These are phyloP conservation scores for Tragulus kanchil DNA, from an alignment of 2,113 vertebrate species.

Conservation along the genomic window DNA sequence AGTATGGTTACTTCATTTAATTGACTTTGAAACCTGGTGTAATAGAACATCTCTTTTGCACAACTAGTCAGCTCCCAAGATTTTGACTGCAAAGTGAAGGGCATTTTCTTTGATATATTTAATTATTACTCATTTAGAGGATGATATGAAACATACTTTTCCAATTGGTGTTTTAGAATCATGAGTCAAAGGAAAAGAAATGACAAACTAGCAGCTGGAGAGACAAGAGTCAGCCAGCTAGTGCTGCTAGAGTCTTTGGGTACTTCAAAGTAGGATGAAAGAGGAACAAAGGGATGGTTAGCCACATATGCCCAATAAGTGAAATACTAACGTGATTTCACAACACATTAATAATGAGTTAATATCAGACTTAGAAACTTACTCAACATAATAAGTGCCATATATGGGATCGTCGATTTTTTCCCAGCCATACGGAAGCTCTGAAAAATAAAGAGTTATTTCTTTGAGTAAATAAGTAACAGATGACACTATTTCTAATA, in stretches of 20 bases:
- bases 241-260: conserved; percentile 56
- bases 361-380: conserved; percentile 92
- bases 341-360: conserved; percentile 84
- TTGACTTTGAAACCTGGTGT: conserved; percentile 54
- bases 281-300: conserved; percentile 45
- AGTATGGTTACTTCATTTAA: conserved; percentile 51
- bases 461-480: conserved; percentile 86
- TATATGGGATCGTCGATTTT: conserved; percentile 99
- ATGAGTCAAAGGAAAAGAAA: conserved; percentile 55
- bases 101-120: conserved; percentile 68
- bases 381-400: conserved; percentile 99
- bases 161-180: conserved; percentile 65
- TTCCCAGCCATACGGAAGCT: conserved; percentile 99
- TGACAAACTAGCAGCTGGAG: conserved; percentile 69
- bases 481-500: conserved; percentile 78
- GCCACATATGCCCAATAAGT: conserved; percentile 65
- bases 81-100: conserved; percentile 68
- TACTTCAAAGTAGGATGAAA: conserved; percentile 66
- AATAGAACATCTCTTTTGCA: conserved; percentile 36
- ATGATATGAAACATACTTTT: conserved; percentile 67
- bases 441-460: conserved; percentile 92
- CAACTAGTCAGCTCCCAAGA: conserved; percentile 54
- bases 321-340: conserved; percentile 72
- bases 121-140: conserved; percentile 68
- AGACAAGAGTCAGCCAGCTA: conserved; percentile 42